A percentile compares a stretch with the other conserved stretches of the same genome.
phyloP scores from a whole-genome alignment of 2,113 vertebrate genomes.

The Acanthochromis polyacanthus region DNA sequence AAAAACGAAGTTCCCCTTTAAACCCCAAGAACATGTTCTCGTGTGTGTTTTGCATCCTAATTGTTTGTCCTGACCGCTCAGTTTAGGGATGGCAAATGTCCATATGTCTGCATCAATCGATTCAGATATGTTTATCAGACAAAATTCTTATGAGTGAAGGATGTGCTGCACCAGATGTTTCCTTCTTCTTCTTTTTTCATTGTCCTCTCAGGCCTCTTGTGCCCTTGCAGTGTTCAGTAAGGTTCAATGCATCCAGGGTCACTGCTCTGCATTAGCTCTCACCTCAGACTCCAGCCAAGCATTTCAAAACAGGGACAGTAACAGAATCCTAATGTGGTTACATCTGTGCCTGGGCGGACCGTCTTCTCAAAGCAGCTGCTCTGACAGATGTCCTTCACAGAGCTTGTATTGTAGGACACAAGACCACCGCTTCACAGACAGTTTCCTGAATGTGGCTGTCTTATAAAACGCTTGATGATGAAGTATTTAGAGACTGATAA shows the following conservation, averaged over 20 bases:
- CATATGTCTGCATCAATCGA: background rate
- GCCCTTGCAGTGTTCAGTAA: slow-evolving; percentile 5
- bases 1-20: too few relatives aligned
- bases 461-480: background rate
- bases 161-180: slow-evolving; percentile 49
- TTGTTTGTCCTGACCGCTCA: slow-evolving; percentile 11
- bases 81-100: slow-evolving; percentile 1
- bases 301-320: slow-evolving; percentile 32
- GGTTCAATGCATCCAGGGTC: background rate
- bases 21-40: background rate
- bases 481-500: background rate
- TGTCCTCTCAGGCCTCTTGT: background rate
- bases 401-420: background rate
- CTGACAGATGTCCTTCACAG: slow-evolving; percentile 44
- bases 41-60: background rate
- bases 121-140: slow-evolving; percentile 16
- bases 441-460: slow-evolving; percentile 2
- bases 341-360: slow-evolving; percentile 31
- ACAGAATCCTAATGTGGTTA: slow-evolving; percentile 56
- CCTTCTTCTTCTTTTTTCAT: background rate
- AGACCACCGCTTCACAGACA: background rate
- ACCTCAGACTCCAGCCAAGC: slow-evolving; percentile 47
- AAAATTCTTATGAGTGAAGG: background rate
- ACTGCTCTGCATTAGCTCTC: slow-evolving; percentile 57
- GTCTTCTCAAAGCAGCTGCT: slow-evolving; percentile 2